Evolutionary conservation across 2,797 vertebrate species (phyloP).

Genomic region (Myotis planiceps): DNA sequence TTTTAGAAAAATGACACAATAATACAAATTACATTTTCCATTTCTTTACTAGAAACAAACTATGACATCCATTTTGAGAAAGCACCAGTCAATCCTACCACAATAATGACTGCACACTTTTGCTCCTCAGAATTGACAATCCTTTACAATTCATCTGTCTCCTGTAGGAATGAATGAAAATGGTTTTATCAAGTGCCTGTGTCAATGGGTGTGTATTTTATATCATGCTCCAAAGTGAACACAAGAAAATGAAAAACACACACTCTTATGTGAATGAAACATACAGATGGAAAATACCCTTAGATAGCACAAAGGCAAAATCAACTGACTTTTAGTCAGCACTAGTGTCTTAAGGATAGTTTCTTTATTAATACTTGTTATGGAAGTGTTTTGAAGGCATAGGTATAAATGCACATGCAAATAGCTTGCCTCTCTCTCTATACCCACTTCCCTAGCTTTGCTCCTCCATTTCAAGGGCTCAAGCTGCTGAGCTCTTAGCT

Average conservation of each 20-base stretch:
- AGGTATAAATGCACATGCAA: not conserved
- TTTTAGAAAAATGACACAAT: conserved; percentile 16
- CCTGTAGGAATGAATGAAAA: not conserved
- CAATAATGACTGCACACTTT: not conserved
- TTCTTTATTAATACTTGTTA: not conserved
- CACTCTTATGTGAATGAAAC: not conserved
- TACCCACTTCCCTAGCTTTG: not conserved
- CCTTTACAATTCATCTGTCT: not conserved
- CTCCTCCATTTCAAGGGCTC: not conserved
- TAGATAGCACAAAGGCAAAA: conserved; percentile 73
- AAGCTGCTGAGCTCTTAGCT: not conserved
- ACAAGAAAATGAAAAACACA: not conserved
- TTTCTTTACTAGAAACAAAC: conserved; percentile 8
- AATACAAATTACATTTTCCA: conserved; percentile 6
- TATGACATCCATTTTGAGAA: not conserved
- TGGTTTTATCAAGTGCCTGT: not conserved
- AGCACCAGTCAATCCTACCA: not conserved
- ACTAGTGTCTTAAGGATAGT: not conserved
- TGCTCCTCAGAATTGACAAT: not conserved
- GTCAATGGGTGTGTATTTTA: not conserved
- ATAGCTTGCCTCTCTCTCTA: not conserved
- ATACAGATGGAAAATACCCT: conserved; percentile 70
- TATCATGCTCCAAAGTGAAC: conserved; percentile 4
- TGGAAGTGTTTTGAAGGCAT: not conserved
- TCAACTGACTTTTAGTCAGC: not conserved